Conservation (phyloP, 2,797 vertebrate genomes). For the Helicolenus hilgendorfi region DNA sequence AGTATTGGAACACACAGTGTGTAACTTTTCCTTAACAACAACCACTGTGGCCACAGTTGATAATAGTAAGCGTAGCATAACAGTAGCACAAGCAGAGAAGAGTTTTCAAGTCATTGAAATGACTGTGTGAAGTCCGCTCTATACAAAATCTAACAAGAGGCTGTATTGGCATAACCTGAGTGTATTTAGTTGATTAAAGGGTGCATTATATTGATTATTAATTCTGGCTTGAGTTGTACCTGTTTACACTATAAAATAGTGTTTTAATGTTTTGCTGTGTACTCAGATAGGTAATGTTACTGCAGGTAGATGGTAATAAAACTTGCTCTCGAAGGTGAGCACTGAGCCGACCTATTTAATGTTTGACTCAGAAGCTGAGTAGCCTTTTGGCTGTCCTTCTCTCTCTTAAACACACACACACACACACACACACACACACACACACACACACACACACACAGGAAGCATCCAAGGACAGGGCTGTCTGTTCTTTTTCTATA, state of each 20-base stretch:
- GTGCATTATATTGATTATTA: neutral
- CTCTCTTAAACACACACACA: neutral
- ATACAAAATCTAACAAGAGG: neutral
- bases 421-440: neutral
- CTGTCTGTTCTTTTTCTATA: conserved; percentile 13
- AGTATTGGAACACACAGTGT: too few species aligned
- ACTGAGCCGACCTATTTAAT: conserved; percentile 52
- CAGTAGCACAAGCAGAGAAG: neutral
- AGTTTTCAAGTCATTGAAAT: neutral
- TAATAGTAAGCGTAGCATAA: neutral
- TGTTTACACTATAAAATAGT: neutral
- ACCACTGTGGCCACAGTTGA: neutral
- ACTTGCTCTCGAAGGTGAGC: conserved; percentile 4
- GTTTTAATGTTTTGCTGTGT: neutral
- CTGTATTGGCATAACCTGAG: neutral
- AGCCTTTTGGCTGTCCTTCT: conserved; percentile 39
- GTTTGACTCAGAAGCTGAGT: conserved; percentile 47
- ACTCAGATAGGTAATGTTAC: neutral
- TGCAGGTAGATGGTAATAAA: neutral
- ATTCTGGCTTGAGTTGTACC: neutral
- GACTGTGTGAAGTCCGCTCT: neutral
- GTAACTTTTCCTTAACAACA: neutral
- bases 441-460: neutral
- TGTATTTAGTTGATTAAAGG: neutral
- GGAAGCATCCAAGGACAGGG: conserved; percentile 42